A percentile compares a stretch with the other conserved stretches of the same genome.
These are phyloP conservation scores for Solenopsis fugax DNA, from an alignment of 1,140 invertebrate species.

Conservation along the genomic window DNA sequence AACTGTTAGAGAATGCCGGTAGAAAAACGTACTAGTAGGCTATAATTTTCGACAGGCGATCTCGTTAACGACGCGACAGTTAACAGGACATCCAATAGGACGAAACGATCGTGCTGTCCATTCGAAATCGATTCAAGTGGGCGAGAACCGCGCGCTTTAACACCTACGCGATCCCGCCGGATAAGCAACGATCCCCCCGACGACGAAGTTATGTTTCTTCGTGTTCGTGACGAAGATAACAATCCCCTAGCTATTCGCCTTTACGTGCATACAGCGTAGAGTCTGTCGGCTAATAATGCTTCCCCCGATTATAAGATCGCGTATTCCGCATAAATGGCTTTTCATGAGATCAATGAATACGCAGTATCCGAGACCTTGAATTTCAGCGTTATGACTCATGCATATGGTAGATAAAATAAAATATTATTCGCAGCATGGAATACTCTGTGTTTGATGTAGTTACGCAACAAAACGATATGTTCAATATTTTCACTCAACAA, in stretches of 20 bases:
- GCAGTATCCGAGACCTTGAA: not conserved
- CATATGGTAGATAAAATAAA: not conserved
- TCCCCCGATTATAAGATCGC: constrained; percentile 36
- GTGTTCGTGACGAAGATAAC: constrained; percentile 66
- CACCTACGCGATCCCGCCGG: constrained; percentile 73
- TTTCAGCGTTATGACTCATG: not conserved
- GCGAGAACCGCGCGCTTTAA: constrained; percentile 74
- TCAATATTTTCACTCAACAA: not conserved
- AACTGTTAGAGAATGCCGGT: not conserved
- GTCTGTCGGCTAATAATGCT: constrained; percentile 69
- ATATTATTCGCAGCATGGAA: not conserved
- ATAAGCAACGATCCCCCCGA: constrained; percentile 68
- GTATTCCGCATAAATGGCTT: constrained; percentile 35
- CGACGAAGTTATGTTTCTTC: constrained; percentile 68
- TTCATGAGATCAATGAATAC: constrained; percentile 1
- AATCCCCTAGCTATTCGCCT: constrained; percentile 63
- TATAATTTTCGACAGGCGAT: constrained; percentile 39
- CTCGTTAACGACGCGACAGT: constrained; percentile 62
- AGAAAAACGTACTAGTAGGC: constrained; percentile 28
- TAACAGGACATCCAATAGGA: constrained; percentile 72
- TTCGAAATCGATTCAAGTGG: constrained; percentile 76
- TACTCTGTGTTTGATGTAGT: not conserved
- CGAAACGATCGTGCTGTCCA: constrained; percentile 68
- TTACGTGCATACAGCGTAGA: constrained; percentile 52
- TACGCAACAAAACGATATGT: not conserved